A percentile compares a stretch with the other conserved stretches of the same genome.
Evolutionary conservation across 2,888 invertebrate genomes (phyloP).

Genomic region (Hartigia nigra): DNA sequence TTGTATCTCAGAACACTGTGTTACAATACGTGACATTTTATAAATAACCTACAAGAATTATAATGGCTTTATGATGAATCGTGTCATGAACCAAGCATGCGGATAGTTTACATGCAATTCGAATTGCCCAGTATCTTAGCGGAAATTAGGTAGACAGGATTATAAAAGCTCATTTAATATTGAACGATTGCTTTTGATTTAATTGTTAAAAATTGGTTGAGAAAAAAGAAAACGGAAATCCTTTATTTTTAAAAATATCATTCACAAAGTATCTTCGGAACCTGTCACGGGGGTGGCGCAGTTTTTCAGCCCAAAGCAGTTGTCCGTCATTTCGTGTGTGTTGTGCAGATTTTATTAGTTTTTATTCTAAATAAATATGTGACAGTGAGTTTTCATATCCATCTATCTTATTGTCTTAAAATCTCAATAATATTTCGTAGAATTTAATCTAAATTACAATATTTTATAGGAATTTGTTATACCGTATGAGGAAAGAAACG

Average conservation of each 20-base stretch:
- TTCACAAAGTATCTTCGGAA: conserved; percentile 6
- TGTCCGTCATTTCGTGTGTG: conserved; percentile 49
- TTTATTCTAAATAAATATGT: conserved; percentile 55
- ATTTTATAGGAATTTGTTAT: conserved; percentile 1
- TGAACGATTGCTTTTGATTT: neutral
- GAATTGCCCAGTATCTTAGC: neutral
- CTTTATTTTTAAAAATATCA: neutral
- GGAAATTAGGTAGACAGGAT: neutral
- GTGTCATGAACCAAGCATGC: neutral
- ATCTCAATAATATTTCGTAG: conserved; percentile 3
- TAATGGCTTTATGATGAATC: neutral
- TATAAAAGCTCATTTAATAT: neutral
- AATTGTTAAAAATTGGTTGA: neutral
- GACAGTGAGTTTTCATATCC: conserved; percentile 49
- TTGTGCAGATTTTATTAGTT: conserved; percentile 45
- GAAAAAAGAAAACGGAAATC: neutral
- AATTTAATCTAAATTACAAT: conserved; percentile 9
- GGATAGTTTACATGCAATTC: neutral
- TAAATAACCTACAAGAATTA: neutral
- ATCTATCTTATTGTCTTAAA: conserved; percentile 8
- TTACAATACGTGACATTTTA: conserved; percentile 24
- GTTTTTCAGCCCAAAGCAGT: conserved; percentile 31
- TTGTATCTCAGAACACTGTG: neutral
- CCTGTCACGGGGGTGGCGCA: conserved; percentile 45
- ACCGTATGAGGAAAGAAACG: neutral